These are phyloP conservation scores for Balearica regulorum DNA, from an alignment of 2,797 vertebrate species.

Conservation along the genomic window DNA sequence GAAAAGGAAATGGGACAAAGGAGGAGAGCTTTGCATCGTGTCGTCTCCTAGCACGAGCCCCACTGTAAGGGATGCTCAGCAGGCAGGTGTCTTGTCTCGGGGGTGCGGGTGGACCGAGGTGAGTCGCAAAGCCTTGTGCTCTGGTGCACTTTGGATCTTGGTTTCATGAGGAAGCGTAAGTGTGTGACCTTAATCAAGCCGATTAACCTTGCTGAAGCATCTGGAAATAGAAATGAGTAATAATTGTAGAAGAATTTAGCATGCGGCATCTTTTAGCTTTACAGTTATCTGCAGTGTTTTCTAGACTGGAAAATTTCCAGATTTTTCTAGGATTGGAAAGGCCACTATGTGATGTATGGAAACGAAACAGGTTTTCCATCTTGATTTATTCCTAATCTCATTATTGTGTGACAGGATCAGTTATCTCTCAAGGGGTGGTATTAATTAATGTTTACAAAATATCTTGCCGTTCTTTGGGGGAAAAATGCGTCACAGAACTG, in stretches of 20 bases:
- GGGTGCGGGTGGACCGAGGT: neutral
- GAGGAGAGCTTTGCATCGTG: neutral
- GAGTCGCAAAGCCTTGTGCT: neutral
- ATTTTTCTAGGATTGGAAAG: neutral
- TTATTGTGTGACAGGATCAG: neutral
- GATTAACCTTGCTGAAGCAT: neutral
- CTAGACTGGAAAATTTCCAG: neutral
- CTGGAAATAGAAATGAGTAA: neutral
- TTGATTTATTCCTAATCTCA: constrained; percentile 21
- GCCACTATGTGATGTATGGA: neutral
- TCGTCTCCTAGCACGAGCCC: neutral
- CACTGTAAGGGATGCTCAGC: neutral
- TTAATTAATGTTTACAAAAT: constrained; percentile 45
- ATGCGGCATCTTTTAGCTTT: neutral
- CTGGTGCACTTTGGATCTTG: neutral
- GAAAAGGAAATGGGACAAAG: neutral
- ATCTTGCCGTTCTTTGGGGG: constrained; percentile 1
- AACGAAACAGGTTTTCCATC: neutral
- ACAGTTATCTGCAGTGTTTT: neutral
- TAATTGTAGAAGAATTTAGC: neutral
- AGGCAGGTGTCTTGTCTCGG: accelerated
- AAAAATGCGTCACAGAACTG: neutral
- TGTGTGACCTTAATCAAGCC: neutral
- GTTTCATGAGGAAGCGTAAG: neutral
- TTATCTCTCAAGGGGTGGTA: constrained; percentile 12